Conservation (phyloP, 2,888 invertebrate genomes). For the Caenorhabditis plicata region DNA sequence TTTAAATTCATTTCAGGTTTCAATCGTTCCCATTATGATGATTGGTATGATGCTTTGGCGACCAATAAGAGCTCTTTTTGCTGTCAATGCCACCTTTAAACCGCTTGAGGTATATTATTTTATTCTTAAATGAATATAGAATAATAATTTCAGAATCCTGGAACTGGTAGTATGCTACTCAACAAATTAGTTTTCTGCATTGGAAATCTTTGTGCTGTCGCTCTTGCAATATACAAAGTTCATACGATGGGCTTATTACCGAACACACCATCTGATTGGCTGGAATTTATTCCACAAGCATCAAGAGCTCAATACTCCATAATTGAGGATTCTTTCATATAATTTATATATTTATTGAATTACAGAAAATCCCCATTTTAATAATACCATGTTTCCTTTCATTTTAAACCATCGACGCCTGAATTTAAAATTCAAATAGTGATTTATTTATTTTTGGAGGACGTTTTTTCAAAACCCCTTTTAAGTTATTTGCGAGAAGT, state of each 20-base stretch:
- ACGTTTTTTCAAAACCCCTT: too few relatives aligned
- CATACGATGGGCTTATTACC: conserved; percentile 64
- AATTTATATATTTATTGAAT: conserved; percentile 5
- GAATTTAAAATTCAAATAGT: background rate
- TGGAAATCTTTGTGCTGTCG: conserved; percentile 63
- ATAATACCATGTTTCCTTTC: too few relatives aligned
- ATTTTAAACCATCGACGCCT: background rate
- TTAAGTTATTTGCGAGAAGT: too few relatives aligned
- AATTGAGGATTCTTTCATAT: conserved; percentile 15
- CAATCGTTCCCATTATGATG: conserved; percentile 99
- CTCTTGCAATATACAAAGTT: conserved; percentile 62
- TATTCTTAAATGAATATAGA: background rate
- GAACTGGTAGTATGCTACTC: conserved; percentile 50
- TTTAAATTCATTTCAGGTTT: conserved; percentile 70
- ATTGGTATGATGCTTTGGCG: conserved; percentile 97
- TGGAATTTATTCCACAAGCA: conserved; percentile 40
- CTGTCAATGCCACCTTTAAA: conserved; percentile 73
- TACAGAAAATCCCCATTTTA: too few relatives aligned
- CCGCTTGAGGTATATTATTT: conserved; percentile 32
- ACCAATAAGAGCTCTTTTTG: conserved; percentile 90
- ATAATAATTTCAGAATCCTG: conserved; percentile 42
- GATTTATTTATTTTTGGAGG: background rate
- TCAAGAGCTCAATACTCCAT: conserved; percentile 43
- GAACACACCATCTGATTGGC: conserved; percentile 64
- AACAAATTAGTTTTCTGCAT: conserved; percentile 61